A percentile compares a stretch with the other conserved stretches of the same genome.
Conservation (phyloP, 2,797 vertebrate species). For the Fistularia commersonii region DNA sequence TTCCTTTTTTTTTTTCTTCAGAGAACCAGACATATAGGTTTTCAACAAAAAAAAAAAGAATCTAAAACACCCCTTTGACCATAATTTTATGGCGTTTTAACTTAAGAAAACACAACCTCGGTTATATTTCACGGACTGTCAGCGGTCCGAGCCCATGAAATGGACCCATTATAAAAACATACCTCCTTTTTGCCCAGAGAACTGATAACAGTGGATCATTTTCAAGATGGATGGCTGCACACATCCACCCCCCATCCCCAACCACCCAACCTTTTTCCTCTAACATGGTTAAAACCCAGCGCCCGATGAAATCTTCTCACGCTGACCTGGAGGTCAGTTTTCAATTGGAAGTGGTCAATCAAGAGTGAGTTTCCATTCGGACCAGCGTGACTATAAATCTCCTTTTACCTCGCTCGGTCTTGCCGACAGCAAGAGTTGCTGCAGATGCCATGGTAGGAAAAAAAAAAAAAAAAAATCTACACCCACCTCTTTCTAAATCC, state of each 20-base stretch:
- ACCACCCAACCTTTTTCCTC: too few relatives aligned
- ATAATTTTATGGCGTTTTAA: too few relatives aligned
- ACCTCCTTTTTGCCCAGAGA: conserved; percentile 19
- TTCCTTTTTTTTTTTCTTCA: not conserved
- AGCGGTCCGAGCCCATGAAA: not conserved
- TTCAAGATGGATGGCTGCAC: conserved; percentile 62
- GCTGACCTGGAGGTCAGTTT: conserved; percentile 69
- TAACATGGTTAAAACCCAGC: conserved; percentile 34
- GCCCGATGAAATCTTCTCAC: conserved; percentile 69
- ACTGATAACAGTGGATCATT: conserved; percentile 56
- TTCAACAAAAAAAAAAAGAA: too few relatives aligned
- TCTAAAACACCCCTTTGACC: too few relatives aligned
- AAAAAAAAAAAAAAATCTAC: too few relatives aligned
- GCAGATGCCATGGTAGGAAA: too few relatives aligned
- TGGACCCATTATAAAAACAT: conserved; percentile 31
- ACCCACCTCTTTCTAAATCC: too few relatives aligned
- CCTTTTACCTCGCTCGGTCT: conserved; percentile 16
- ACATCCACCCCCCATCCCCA: conserved; percentile 42
- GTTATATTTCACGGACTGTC: not conserved
- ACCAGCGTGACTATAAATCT: conserved; percentile 68
- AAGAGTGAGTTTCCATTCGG: conserved; percentile 68
- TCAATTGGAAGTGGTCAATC: conserved; percentile 78
- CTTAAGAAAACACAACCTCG: not conserved
- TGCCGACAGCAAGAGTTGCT: too few relatives aligned
- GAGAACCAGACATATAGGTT: not conserved